Percentiles rank a stretch among this genome's conserved stretches.
Conservation (phyloP, 2,888 invertebrate species). For the Andrena praecox region DNA sequence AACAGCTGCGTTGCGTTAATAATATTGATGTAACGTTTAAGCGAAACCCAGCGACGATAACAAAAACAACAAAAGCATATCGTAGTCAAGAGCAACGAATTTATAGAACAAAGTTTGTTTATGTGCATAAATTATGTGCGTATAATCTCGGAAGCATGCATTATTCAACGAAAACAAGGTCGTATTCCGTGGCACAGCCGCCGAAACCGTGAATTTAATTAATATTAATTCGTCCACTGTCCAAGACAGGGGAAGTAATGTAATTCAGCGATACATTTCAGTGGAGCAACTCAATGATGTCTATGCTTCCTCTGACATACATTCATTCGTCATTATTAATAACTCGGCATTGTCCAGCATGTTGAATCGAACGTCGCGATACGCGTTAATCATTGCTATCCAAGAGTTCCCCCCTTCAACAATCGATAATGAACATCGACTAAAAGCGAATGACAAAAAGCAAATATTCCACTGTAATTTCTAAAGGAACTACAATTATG, state of each 20-base stretch:
- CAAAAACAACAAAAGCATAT: too few relatives aligned
- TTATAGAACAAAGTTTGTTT: background rate
- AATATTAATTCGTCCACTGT: background rate
- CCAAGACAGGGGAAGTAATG: background rate
- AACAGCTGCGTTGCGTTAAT: too few relatives aligned
- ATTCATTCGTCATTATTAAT: conserved; percentile 1
- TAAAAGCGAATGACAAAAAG: background rate
- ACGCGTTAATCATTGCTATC: background rate
- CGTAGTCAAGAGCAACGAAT: too few relatives aligned
- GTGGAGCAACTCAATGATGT: conserved; percentile 3
- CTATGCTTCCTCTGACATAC: background rate
- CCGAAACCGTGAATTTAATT: background rate
- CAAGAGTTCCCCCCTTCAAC: background rate
- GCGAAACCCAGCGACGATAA: too few relatives aligned
- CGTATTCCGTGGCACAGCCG: background rate
- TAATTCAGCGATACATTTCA: background rate
- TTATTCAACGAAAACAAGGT: background rate
- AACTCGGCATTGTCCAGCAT: background rate
- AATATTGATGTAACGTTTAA: too few relatives aligned
- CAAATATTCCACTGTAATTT: too few relatives aligned
- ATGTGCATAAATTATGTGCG: background rate
- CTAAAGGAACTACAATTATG: too few relatives aligned
- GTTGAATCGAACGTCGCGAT: background rate
- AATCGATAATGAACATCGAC: background rate
- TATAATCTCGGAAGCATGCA: background rate